Conservation (phyloP, 2,113 vertebrate species). For the Bufo bufo region DNA sequence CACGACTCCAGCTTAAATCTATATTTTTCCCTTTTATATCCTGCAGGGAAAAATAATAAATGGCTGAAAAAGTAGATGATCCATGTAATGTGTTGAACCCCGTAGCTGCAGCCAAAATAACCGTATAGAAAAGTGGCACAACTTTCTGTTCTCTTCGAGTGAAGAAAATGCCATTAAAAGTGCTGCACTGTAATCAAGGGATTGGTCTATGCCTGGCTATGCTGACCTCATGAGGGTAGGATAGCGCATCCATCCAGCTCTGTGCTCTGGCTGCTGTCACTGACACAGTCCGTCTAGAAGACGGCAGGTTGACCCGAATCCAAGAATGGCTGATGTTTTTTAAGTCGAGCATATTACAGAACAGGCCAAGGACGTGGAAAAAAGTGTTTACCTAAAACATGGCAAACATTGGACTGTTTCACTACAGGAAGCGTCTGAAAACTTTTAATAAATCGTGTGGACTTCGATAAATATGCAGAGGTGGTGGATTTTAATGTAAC, state of each 20-base stretch:
- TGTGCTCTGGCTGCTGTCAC: constrained; percentile 38
- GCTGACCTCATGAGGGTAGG: constrained; percentile 31
- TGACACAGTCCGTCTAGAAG: constrained; percentile 24
- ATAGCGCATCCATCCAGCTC: constrained; percentile 12
- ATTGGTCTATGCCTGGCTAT: constrained; percentile 1
- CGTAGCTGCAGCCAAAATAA: constrained; percentile 20
- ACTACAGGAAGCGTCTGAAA: neutral
- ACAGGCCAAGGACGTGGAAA: constrained; percentile 22
- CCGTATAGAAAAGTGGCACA: constrained; percentile 17
- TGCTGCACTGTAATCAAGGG: neutral
- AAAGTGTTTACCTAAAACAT: constrained; percentile 38
- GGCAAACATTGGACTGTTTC: constrained; percentile 9
- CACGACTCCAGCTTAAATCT: neutral
- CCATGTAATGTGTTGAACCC: constrained; percentile 7
- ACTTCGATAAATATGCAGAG: neutral
- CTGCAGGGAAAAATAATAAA: neutral
- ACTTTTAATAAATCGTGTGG: neutral
- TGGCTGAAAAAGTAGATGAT: constrained; percentile 18
- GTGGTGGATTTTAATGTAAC: neutral
- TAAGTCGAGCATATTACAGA: constrained; percentile 30
- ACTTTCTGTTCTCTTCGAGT: neutral
- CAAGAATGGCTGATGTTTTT: constrained; percentile 40
- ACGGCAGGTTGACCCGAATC: constrained; percentile 20
- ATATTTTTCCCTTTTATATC: neutral
- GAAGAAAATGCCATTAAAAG: constrained; percentile 14